Conservation (phyloP, 2,888 invertebrate species). For the Trichogramma dendrolimi region DNA sequence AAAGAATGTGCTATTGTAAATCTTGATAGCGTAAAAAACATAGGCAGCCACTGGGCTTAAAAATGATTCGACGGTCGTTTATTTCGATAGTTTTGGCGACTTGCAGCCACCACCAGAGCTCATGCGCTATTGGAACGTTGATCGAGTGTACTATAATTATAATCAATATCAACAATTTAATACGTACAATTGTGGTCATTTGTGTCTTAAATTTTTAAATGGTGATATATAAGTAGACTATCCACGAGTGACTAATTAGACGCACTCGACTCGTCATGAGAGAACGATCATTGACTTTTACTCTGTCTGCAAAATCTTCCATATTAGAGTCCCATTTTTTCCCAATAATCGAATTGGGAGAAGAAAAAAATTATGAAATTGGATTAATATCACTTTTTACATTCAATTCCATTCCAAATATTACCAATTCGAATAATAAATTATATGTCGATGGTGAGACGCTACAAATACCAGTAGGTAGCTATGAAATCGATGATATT, state of each 20-base stretch:
- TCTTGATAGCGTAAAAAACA: not conserved
- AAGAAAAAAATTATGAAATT: not conserved
- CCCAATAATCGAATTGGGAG: not conserved
- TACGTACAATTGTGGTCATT: not conserved
- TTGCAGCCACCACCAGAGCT: conserved; percentile 21
- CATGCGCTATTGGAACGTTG: too few species aligned
- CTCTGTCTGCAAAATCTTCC: not conserved
- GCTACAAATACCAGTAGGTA: conserved; percentile 18
- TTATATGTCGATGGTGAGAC: not conserved
- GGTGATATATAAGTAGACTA: not conserved
- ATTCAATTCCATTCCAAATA: not conserved
- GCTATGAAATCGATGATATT: conserved; percentile 23
- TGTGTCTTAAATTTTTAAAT: not conserved
- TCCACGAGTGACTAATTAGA: not conserved
- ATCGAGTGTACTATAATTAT: too few species aligned
- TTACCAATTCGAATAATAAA: not conserved
- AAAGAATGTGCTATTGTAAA: not conserved
- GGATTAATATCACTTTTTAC: not conserved
- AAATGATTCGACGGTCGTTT: conserved; percentile 3
- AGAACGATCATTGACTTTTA: not conserved
- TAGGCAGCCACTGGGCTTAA: not conserved
- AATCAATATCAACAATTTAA: not conserved
- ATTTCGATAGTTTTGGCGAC: conserved; percentile 31
- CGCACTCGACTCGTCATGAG: too few species aligned
- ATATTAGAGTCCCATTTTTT: not conserved